These are phyloP conservation scores for Micropoecilia bifurca DNA, from an alignment of 2,797 vertebrate species.

Conservation along the genomic window DNA sequence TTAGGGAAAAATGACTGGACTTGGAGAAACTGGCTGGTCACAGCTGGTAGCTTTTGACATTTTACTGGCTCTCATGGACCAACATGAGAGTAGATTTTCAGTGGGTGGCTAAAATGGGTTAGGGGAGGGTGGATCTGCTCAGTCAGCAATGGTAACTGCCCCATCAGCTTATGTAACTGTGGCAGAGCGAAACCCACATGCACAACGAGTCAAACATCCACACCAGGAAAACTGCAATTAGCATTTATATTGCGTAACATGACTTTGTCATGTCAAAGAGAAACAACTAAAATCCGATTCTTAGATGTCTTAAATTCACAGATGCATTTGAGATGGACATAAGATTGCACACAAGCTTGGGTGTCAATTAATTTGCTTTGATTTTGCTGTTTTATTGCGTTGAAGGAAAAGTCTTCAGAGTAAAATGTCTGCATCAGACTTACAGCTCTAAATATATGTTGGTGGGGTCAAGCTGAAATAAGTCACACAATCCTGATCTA, in stretches of 20 bases:
- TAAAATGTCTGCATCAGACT: neutral
- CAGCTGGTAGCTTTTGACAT: constrained; percentile 45
- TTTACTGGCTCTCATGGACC: constrained; percentile 26
- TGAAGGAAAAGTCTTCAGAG: neutral
- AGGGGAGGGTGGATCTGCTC: constrained; percentile 57
- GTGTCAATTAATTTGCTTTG: neutral
- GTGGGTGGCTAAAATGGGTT: constrained; percentile 42
- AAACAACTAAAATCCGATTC: constrained; percentile 9
- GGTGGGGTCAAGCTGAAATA: no score
- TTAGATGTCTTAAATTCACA: constrained; percentile 13
- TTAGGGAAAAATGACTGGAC: constrained; percentile 34
- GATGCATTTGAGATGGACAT: constrained; percentile 12
- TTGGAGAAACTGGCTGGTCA: constrained; percentile 37
- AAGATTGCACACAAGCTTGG: constrained; percentile 47
- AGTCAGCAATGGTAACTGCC: constrained; percentile 66
- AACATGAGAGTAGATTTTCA: constrained; percentile 50
- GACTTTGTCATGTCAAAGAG: constrained; percentile 14
- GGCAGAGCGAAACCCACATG: constrained; percentile 56
- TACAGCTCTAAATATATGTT: neutral
- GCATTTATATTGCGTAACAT: constrained; percentile 26
- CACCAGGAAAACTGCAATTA: constrained; percentile 26
- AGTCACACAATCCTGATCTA: neutral
- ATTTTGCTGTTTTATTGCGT: neutral
- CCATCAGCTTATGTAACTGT: constrained; percentile 68
- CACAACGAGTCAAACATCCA: constrained; percentile 28